These are phyloP conservation scores for Chromobotia macracanthus DNA, from an alignment of 2,797 vertebrate species.

Conservation along the genomic window DNA sequence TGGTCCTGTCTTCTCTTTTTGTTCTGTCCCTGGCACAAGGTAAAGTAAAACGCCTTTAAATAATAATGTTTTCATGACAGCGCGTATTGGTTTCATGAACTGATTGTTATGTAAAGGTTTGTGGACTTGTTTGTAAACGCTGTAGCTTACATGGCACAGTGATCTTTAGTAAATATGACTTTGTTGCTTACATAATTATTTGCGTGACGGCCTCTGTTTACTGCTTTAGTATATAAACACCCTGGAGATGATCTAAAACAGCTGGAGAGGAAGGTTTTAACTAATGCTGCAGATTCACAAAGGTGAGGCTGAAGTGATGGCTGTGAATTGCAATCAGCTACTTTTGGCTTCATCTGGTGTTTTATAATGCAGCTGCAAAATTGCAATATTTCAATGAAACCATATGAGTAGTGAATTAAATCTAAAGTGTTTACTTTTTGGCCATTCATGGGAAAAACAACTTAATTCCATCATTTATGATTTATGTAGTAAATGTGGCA, in stretches of 20 bases:
- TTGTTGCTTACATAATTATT: slow-evolving; percentile 1
- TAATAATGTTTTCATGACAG: neutral
- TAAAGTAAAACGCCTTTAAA: slow-evolving; percentile 58
- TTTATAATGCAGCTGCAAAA: neutral
- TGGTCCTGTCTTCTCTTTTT: slow-evolving; percentile 71
- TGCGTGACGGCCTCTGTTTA: neutral
- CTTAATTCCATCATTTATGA: neutral
- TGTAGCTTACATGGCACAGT: neutral
- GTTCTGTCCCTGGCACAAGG: slow-evolving; percentile 73
- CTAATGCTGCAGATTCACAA: neutral
- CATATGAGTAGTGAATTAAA: neutral
- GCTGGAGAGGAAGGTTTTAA: neutral
- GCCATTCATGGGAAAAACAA: neutral
- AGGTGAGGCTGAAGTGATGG: neutral
- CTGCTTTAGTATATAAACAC: neutral
- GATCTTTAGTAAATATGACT: neutral
- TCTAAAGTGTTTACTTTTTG: neutral
- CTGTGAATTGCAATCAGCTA: neutral
- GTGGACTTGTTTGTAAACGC: neutral
- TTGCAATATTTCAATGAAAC: neutral
- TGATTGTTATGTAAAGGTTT: slow-evolving; percentile 5
- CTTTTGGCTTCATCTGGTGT: neutral
- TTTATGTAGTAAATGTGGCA: neutral
- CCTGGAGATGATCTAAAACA: neutral
- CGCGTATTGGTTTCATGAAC: neutral